phyloP scores from a whole-genome alignment of 2,113 vertebrate genomes.

The Sinocyclocheilus anshuiensis region DNA sequence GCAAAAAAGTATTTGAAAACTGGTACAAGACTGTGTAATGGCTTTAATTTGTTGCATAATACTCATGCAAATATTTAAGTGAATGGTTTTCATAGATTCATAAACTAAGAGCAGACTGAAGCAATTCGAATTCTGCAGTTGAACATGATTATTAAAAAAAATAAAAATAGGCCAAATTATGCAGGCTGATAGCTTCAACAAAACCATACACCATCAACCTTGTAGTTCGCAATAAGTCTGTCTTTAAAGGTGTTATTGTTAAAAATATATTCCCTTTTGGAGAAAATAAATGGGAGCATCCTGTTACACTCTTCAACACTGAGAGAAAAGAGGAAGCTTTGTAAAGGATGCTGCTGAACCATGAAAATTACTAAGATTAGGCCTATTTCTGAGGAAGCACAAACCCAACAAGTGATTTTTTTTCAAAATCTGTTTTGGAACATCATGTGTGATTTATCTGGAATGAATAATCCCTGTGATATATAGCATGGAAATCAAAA shows the following conservation, averaged over 20 bases:
- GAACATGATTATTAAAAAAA: no score
- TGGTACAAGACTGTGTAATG: no score
- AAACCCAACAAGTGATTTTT: background rate
- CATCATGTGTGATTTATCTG: background rate
- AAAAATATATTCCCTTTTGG: background rate
- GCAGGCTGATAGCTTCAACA: background rate
- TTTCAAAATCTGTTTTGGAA: background rate
- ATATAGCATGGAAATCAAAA: background rate
- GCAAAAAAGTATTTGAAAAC: no score
- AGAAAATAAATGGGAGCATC: no score
- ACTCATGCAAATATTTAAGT: no score
- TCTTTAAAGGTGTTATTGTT: background rate
- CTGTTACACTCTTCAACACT: no score
- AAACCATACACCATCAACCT: background rate
- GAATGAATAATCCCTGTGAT: background rate
- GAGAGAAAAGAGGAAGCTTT: background rate
- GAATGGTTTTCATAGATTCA: no score
- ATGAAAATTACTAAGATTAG: background rate
- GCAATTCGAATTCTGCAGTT: no score
- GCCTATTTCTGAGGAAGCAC: background rate
- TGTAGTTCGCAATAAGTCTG: background rate
- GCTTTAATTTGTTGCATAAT: no score
- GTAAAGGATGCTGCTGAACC: background rate
- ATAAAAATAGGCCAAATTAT: background rate
- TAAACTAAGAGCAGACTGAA: no score